These are phyloP conservation scores for Thymelicus acteon DNA, from an alignment of 2,888 invertebrate species.

Conservation along the genomic window DNA sequence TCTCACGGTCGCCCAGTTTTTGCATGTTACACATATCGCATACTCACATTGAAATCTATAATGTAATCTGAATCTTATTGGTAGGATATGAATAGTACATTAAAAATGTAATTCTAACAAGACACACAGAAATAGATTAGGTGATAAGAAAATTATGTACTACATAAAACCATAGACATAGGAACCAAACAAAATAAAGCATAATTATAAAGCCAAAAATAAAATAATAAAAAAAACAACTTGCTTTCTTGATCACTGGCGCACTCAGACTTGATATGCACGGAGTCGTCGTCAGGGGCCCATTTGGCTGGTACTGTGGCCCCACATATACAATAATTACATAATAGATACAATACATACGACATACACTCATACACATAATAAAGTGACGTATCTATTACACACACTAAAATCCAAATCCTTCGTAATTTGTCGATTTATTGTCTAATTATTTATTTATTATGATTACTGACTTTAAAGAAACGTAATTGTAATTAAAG, in stretches of 20 bases:
- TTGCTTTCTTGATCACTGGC: constrained; percentile 76
- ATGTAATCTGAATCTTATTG: no score
- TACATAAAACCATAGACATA: background rate
- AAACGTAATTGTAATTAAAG: no score
- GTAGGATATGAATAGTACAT: no score
- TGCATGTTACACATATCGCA: no score
- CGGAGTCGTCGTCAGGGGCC: constrained; percentile 43
- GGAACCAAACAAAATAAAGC: constrained; percentile 8
- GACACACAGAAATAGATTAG: no score
- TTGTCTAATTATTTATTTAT: no score
- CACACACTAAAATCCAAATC: background rate
- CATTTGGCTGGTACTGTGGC: constrained; percentile 64
- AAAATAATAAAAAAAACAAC: constrained; percentile 52
- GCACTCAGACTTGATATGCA: constrained; percentile 60
- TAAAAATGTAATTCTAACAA: no score
- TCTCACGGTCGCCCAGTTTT: no score
- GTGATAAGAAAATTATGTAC: background rate
- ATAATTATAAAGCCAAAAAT: constrained; percentile 37
- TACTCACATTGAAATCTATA: no score
- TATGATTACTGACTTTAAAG: no score
- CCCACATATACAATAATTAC: constrained; percentile 45
- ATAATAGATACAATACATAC: constrained; percentile 34
- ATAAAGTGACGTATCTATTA: constrained; percentile 35
- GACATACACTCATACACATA: constrained; percentile 39
- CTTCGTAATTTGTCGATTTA: no score